Percentiles rank a stretch among this genome's conserved stretches.
phyloP scores from a whole-genome alignment of 2,888 invertebrate genomes.

The Drepana falcataria region DNA sequence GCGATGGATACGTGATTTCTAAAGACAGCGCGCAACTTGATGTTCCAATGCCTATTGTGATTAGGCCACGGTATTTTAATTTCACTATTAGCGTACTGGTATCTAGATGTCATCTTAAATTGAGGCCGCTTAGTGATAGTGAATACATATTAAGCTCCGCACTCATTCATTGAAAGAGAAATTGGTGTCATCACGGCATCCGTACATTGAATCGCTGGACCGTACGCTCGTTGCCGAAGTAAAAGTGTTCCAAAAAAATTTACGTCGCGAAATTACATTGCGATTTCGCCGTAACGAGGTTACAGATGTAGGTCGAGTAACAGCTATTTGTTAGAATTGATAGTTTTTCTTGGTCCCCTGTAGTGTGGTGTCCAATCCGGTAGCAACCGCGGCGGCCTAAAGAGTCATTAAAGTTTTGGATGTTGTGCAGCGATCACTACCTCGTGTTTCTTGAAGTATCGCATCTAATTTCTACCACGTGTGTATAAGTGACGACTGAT shows the following conservation, averaged over 20 bases:
- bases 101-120: conserved; percentile 15
- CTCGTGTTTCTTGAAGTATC: conserved; percentile 22
- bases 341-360: conserved; percentile 55
- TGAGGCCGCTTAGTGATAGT: conserved; percentile 23
- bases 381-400: conserved; percentile 44
- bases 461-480: conserved; percentile 24
- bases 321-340: conserved; percentile 66
- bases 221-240: conserved; percentile 63
- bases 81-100: not conserved
- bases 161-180: conserved; percentile 70
- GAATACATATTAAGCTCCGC: conserved; percentile 34
- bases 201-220: conserved; percentile 45
- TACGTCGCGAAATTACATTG: conserved; percentile 76
- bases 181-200: conserved; percentile 71
- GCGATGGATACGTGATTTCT: conserved; percentile 7
- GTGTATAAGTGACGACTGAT: conserved; percentile 19
- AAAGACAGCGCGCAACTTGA: not conserved
- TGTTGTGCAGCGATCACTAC: conserved; percentile 26
- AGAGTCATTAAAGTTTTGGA: conserved; percentile 48
- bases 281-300: conserved; percentile 75
- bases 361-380: conserved; percentile 39
- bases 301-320: conserved; percentile 72
- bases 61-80: not conserved
- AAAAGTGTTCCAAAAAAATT: conserved; percentile 77
- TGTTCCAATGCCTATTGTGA: not conserved